A percentile compares a stretch with the other conserved stretches of the same genome.
These are phyloP conservation scores for Cottoperca gobio DNA, from an alignment of 2,797 vertebrate genomes.

Conservation along the genomic window DNA sequence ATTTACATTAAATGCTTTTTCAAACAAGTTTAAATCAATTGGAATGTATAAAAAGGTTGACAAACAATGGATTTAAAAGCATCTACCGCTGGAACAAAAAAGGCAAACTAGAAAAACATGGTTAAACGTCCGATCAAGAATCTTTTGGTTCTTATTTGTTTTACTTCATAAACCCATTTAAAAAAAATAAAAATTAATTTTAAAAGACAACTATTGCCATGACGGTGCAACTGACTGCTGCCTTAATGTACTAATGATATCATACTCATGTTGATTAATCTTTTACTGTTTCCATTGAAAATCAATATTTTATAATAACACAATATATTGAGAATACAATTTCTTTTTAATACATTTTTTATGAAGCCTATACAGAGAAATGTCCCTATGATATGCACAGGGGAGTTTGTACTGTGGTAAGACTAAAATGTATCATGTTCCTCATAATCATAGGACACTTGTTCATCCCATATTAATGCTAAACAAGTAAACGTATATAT, in stretches of 20 bases:
- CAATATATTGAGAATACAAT: not conserved
- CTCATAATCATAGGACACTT: not conserved
- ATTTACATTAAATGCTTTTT: constrained; percentile 63
- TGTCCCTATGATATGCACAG: not conserved
- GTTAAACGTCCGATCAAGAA: constrained; percentile 21
- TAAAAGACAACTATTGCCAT: not conserved
- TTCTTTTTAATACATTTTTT: not conserved
- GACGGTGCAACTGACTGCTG: not conserved
- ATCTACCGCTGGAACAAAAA: constrained; percentile 29
- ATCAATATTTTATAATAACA: not conserved
- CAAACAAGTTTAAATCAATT: constrained; percentile 51
- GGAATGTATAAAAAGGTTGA: constrained; percentile 33
- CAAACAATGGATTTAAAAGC: constrained; percentile 35
- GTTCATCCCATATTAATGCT: not conserved
- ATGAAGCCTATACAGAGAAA: not conserved
- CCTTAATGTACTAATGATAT: not conserved
- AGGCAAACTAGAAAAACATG: constrained; percentile 14
- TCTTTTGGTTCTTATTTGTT: constrained; percentile 10
- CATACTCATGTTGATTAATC: not conserved
- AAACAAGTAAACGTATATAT: not conserved
- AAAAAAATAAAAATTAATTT: not conserved
- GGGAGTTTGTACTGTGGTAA: not conserved
- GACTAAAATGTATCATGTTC: not conserved
- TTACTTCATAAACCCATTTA: not conserved
- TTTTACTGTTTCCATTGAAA: not conserved